Evolutionary conservation across 2,113 vertebrate genomes (phyloP), one percentile per base, ranked within the genome.

Genomic region (Ceratotherium simum): DNA sequence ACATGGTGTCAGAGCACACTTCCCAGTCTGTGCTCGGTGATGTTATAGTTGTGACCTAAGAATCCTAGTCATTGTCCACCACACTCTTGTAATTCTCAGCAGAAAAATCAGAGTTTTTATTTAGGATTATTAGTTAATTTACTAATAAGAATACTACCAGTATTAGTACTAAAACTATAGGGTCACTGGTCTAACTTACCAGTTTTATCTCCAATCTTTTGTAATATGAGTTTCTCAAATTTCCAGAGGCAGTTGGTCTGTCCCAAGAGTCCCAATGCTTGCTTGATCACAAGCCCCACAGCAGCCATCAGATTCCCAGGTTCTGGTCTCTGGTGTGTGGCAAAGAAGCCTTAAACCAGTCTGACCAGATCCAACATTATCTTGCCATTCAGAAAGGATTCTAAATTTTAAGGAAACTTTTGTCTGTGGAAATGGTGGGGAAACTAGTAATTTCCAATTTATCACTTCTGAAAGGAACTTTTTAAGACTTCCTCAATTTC

Each of bases 371-470:
- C 58, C 48, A 92, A 33, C 14, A 14, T 56, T 95, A 64, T 91
- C 33, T 76, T 76, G 46, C 36, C 78, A 76, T 81, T 16, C 60
- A 96, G 56, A 85, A 96, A 78, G 29, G 1, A 54, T 51, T 81
- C 64, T 56, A 21, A 93, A 80, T 82, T 95, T 80, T 91, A 91
- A 72, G 42, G 33, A 67, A 96, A 84, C 11, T 39, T 4, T 84
- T 81, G 33, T 76, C 48, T 70, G 2, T 90, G 54, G 73, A 51
- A 60, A n/a, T 78, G 60, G 54, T 9, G 2, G 46, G 14, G 23
- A 73, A 90, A 67, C 20, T 25, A 76, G 51, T 84, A 70, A 88
- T 85, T 73, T 75, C 27, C 16, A 51, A 13, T 42, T 81, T 70
- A 56, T 65, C 51, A 39, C 76, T 86, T 90, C 31, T 87, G 13